Evolutionary conservation across 2,888 invertebrate genomes (phyloP).

Genomic region (Caenorhabditis auriculariae): DNA sequence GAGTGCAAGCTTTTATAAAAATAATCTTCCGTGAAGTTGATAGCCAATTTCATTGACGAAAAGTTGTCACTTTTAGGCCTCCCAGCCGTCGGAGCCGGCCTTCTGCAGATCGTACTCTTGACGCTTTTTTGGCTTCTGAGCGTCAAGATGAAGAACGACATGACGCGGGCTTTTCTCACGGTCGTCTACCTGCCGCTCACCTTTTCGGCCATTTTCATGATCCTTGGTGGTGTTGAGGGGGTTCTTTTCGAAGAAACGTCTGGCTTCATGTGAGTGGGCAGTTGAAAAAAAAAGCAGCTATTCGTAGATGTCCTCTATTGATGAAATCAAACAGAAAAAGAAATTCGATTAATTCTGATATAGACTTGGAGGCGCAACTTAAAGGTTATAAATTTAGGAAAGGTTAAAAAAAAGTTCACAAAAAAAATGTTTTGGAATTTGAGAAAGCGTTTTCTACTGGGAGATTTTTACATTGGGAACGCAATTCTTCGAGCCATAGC

Average conservation of each 20-base stretch:
- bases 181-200: slow-evolving; percentile 21
- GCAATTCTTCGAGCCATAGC: no score
- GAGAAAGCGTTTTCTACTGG: no score
- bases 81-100: slow-evolving; percentile 10
- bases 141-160: slow-evolving; percentile 23
- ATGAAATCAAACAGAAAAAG: neutral
- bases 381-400: no score
- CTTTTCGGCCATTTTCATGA: slow-evolving; percentile 20
- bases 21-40: no score
- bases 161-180: slow-evolving; percentile 14
- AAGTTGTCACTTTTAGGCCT: slow-evolving; percentile 3
- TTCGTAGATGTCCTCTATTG: no score
- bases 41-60: no score
- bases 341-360: neutral
- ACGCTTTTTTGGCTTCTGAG: slow-evolving; percentile 12
- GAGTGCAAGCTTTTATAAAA: no score
- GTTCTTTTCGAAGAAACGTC: slow-evolving; percentile 8
- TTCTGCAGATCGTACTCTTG: slow-evolving; percentile 9
- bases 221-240: slow-evolving; percentile 14
- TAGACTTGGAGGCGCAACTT: no score
- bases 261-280: slow-evolving; percentile 11
- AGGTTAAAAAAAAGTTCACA: no score
- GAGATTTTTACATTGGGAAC: no score
- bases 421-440: no score
- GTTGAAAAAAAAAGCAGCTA: neutral